Conservation (phyloP, 1,140 invertebrate genomes). For the Brachystomella parvula region DNA sequence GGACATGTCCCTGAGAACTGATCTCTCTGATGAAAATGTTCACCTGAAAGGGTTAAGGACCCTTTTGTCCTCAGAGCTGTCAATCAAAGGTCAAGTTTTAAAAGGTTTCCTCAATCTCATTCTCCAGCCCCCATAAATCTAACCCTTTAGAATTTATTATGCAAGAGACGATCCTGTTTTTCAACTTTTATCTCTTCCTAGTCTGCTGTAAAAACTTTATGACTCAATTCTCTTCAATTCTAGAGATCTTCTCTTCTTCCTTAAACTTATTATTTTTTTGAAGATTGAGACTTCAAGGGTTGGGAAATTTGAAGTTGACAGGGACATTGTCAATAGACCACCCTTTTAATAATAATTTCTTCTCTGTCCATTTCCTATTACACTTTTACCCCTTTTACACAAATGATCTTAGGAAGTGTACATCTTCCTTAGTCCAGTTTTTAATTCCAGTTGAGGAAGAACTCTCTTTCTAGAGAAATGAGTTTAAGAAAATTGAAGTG, state of each 20-base stretch:
- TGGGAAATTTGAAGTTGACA: neutral
- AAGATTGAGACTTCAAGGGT: neutral
- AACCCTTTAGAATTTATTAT: neutral
- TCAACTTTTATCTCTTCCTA: neutral
- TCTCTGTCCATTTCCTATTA: too few relatives aligned
- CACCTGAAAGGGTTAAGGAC: neutral
- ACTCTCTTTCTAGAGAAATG: neutral
- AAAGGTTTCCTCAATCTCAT: too few relatives aligned
- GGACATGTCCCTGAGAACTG: too few relatives aligned
- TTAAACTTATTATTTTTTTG: neutral
- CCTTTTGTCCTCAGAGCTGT: neutral
- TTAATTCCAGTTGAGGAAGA: neutral
- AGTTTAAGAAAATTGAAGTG: neutral
- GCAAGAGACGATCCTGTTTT: neutral
- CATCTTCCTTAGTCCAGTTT: neutral
- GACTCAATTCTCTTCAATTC: neutral
- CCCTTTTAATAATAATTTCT: neutral
- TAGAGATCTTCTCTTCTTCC: neutral
- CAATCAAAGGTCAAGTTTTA: neutral
- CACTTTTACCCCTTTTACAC: too few relatives aligned
- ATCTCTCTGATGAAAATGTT: neutral
- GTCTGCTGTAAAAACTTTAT: constrained; percentile 3
- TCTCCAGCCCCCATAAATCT: neutral
- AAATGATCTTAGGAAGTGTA: too few relatives aligned
- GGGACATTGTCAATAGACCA: neutral